Base-by-base conservation (phyloP, 2,113 vertebrate genomes). In the Semnornis frantzii region DNA sequence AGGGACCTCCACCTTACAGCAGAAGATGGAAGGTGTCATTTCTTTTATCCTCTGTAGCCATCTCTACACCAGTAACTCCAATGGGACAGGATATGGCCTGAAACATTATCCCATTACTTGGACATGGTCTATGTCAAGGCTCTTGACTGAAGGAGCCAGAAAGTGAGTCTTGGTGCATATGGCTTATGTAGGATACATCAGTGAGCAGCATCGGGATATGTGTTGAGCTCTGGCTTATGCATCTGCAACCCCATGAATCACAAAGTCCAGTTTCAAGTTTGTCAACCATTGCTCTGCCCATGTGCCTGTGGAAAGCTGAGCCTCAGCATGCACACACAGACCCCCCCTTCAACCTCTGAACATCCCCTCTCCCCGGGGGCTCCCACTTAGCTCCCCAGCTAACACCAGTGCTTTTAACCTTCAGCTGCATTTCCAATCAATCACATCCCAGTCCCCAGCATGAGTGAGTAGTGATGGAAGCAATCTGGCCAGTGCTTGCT, bases 401-500 rank as follows among this genome's bases (percentile, higher is more conserved):
- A 92, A 77, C 9, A 5, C 73, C 83, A 75, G 65, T 12, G 94
- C 95, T 96, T 96, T 96, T 96, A 96, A 86, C 90, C 73, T 95
- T 83, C 69, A 82, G 44, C 77, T 72, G 88, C 25, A 68, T 87
- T 91, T 69, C 87, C 59, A 84, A 93, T 96, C 92, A 63, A 94
- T 96, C 7, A 0, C 69, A 91, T 70, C 64, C 39, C 1, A 0
- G 19, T 34, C 31, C 72, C 64, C 69, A 68, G 65, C 31, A 68
- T 5, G 1, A 76, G 76, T 65, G 81, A 82, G 15, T 1, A 1
- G 3, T 0, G 1, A 72, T 85, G 72, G 85, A 77, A 91, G 63
- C 0, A 0, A 9, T 34, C 46, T 30, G 21, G 3, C 12, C 30
- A 30, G 68, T 5, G 25, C 63, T 46, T 52, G 58, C 31, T 87